Conservation (phyloP, 2,797 vertebrate genomes). For the Spinibarbus caldwelli region DNA sequence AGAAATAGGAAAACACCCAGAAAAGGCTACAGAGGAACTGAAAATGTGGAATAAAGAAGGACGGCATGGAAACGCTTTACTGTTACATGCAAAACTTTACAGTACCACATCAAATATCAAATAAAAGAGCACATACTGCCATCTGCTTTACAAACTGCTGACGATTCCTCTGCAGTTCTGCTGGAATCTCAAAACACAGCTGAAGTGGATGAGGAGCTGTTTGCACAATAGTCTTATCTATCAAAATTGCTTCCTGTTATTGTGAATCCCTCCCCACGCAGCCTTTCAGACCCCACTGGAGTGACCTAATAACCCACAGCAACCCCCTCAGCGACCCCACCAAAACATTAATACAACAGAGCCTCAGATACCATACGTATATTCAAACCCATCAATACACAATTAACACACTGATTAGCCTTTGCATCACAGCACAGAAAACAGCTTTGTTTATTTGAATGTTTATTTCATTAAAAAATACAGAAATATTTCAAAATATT, state of each 20-base stretch:
- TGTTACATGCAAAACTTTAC: background rate
- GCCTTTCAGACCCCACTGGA: slow-evolving; percentile 6
- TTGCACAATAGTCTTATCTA: slow-evolving; percentile 42
- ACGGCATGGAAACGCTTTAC: background rate
- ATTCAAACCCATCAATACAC: slow-evolving; percentile 42
- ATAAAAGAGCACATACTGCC: slow-evolving; percentile 7
- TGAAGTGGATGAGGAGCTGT: slow-evolving; percentile 15
- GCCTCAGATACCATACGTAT: slow-evolving; percentile 21
- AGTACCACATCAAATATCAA: slow-evolving; percentile 33
- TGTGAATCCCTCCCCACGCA: slow-evolving; percentile 32
- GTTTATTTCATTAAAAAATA: no score
- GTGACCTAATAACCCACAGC: slow-evolving; percentile 39
- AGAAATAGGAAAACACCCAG: background rate
- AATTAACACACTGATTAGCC: slow-evolving; percentile 41
- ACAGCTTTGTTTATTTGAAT: no score
- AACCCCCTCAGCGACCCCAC: slow-evolving; percentile 2
- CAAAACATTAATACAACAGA: slow-evolving; percentile 44
- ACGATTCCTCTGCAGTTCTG: slow-evolving; percentile 1
- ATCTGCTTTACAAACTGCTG: slow-evolving; percentile 15
- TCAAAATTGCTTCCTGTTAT: slow-evolving; percentile 37
- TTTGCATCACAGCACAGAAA: slow-evolving; percentile 24
- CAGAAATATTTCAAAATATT: no score
- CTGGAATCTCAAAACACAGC: background rate
- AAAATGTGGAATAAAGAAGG: background rate
- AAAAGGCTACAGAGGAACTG: background rate